Conservation (phyloP, 2,113 vertebrate species). For the Ailurus styani region DNA sequence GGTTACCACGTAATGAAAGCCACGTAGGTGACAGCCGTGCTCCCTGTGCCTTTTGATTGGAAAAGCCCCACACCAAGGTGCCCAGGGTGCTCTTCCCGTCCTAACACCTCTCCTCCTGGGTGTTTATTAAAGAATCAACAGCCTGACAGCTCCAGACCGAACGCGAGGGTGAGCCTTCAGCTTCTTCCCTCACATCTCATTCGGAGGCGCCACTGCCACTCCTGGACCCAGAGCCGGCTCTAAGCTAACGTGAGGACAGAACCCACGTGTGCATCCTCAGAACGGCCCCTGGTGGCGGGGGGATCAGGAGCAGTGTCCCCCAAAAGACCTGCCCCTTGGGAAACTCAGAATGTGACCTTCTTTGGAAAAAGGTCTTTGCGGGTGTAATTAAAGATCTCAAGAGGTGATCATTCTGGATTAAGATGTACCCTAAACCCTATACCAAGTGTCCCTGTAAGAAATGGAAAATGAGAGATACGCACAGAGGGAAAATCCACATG, state of each 20-base stretch:
- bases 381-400: neutral
- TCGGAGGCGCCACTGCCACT: neutral
- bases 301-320: neutral
- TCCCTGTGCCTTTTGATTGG: neutral
- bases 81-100: neutral
- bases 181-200: rapidly evolving
- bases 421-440: neutral
- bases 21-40: neutral
- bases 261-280: rapidly evolving
- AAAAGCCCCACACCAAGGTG: neutral
- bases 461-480: neutral
- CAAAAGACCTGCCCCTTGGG: neutral
- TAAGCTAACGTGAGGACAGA: neutral
- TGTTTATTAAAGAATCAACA: conserved; percentile 61
- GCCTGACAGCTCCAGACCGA: neutral
- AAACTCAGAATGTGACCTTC: neutral
- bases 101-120: conserved; percentile 23
- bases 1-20: neutral
- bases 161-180: neutral
- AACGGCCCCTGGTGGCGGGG: too few species aligned
- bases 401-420: neutral
- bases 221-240: neutral
- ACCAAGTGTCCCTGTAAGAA: neutral
- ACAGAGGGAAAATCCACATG: neutral
- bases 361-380: neutral